Evolutionary conservation across 2,888 invertebrate genomes (phyloP), one percentile per base, ranked within the genome.

Genomic region (Meandrusa payeni): DNA sequence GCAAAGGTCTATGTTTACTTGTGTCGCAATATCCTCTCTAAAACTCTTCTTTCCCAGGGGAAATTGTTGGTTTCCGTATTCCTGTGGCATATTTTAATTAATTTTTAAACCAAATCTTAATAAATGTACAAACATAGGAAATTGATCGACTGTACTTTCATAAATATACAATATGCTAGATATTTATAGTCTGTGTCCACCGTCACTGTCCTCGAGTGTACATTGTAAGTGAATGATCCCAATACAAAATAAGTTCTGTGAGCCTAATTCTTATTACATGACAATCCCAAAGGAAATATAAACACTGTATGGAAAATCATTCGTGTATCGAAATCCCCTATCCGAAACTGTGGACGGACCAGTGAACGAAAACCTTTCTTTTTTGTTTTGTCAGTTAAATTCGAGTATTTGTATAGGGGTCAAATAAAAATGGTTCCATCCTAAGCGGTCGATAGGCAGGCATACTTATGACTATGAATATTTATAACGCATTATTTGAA

Each of bases 381-480:
- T 1, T 1, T 5, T 11, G 9, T 5, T 10, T 26, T 26, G 1
- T 6, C 11, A 26, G 11, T 10, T 26, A 26, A 11, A 6, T 53
- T 26, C 36, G 4, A 27, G 46, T 51, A 13, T 5, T n/a, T 39
- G 38, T 37, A n/a, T 11, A 15, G 26, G 38, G 55, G 38, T 57
- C 63, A 38, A 3, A 5, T 19, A 15, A 33, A 2, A 42, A 26
- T 69, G 74, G 81, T 20, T 47, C 11, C 50, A 33, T 57, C 50
- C 54, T 79, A 80, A 85, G 71, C 75, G 80, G 71, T 81, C 77
- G 73, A 77, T 81, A 74, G 76, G 72, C 74, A 52, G 63, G 67
- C 54, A 77, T 85, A 78, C 83, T 85, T 85, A 82, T 75, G 69
- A 69, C 76, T 75, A 82, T 85, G 85, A 83, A 85, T 85, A 85